A percentile compares a stretch with the other conserved stretches of the same genome.
Evolutionary conservation across 2,113 vertebrate species (phyloP).

Genomic region (Hemicordylus capensis): DNA sequence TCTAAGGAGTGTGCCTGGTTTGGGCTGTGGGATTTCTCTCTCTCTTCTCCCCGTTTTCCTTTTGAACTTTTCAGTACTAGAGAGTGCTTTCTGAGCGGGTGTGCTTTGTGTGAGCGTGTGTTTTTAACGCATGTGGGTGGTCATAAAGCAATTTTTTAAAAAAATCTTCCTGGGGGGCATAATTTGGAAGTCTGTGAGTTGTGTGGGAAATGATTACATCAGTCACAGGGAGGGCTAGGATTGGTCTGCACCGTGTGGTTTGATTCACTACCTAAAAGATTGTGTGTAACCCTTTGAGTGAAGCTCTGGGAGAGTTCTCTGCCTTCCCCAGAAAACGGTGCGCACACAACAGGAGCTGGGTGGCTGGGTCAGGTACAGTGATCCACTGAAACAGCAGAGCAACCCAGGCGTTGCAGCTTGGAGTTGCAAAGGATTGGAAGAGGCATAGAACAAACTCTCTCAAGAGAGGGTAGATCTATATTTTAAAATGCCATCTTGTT

Average conservation of each 20-base stretch:
- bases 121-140: constrained; percentile 7
- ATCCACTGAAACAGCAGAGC: constrained; percentile 61
- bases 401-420: constrained; percentile 45
- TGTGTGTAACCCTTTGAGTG: constrained; percentile 79
- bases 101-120: not conserved
- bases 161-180: constrained; percentile 20
- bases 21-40: not conserved
- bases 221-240: constrained; percentile 73
- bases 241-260: constrained; percentile 77
- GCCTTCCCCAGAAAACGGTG: constrained; percentile 69
- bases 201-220: constrained; percentile 81
- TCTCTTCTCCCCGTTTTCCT: not conserved
- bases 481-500: constrained; percentile 92
- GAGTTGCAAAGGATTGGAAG: constrained; percentile 55
- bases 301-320: constrained; percentile 72
- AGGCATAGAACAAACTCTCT: constrained; percentile 49
- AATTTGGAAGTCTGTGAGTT: constrained; percentile 72
- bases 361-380: constrained; percentile 72
- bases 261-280: constrained; percentile 80
- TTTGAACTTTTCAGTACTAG: constrained; percentile 15
- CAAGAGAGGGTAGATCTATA: constrained; percentile 62
- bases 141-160: constrained; percentile 45
- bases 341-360: constrained; percentile 68
- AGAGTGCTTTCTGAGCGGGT: not conserved
- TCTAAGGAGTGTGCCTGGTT: not conserved